These are phyloP conservation scores for Beaufortia kweichowensis DNA, from an alignment of 2,113 vertebrate species.

Conservation along the genomic window DNA sequence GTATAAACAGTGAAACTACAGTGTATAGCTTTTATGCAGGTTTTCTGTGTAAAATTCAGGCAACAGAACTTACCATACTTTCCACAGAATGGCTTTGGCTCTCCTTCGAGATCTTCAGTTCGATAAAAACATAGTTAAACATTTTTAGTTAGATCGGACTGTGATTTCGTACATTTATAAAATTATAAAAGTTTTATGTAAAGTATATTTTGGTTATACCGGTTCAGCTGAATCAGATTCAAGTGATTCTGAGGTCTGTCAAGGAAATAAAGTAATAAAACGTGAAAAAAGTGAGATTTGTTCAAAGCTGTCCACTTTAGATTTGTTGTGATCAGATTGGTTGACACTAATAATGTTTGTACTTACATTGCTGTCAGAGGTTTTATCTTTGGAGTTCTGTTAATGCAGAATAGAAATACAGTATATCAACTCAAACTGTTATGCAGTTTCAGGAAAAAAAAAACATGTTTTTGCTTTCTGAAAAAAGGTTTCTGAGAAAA, in stretches of 20 bases:
- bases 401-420: background rate
- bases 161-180: background rate
- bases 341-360: background rate
- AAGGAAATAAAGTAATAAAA: slow-evolving; percentile 14
- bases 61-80: slow-evolving; percentile 23
- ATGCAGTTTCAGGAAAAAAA: no score
- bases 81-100: slow-evolving; percentile 49
- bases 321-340: background rate
- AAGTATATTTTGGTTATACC: slow-evolving; percentile 26
- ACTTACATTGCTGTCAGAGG: slow-evolving; percentile 50
- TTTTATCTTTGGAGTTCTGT: slow-evolving; percentile 51
- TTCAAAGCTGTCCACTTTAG: no score
- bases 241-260: slow-evolving; percentile 52
- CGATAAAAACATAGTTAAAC: background rate
- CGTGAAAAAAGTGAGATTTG: no score
- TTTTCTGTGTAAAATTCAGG: background rate
- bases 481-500: background rate
- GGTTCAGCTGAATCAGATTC: slow-evolving; percentile 43
- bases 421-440: background rate
- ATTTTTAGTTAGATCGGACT: background rate
- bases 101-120: slow-evolving; percentile 20
- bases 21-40: no score
- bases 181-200: background rate
- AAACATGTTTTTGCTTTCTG: background rate
- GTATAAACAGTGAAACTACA: background rate